Conservation (phyloP, 2,888 invertebrate species). For the Panorpa germanica region DNA sequence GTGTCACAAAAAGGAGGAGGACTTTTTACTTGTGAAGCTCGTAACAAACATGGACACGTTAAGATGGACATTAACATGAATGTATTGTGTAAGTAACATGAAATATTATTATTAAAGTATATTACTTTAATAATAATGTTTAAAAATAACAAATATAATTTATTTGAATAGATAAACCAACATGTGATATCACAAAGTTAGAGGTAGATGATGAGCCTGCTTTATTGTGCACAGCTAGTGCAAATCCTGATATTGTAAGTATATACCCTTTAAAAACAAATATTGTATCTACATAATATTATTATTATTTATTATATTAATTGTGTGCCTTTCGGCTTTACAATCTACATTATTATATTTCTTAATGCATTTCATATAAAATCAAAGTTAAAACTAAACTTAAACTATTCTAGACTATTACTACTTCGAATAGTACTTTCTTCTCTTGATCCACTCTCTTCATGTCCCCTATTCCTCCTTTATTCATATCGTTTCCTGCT, state of each 20-base stretch:
- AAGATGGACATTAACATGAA: conserved; percentile 50
- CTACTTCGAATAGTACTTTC: too few species aligned
- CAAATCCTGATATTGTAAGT: conserved; percentile 54
- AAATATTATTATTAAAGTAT: too few species aligned
- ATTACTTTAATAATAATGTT: conserved; percentile 8
- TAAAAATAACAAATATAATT: conserved; percentile 10
- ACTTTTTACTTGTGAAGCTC: conserved; percentile 58
- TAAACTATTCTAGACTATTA: too few species aligned
- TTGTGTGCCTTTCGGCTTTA: too few species aligned
- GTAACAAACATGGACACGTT: conserved; percentile 59
- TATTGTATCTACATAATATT: conserved; percentile 3
- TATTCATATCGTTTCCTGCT: too few species aligned
- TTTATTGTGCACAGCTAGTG: conserved; percentile 60
- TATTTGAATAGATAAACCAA: conserved; percentile 50
- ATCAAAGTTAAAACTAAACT: too few species aligned
- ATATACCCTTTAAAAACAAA: not conserved
- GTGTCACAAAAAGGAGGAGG: conserved; percentile 54
- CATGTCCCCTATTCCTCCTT: too few species aligned
- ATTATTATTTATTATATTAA: conserved; percentile 18
- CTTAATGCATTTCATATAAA: too few species aligned
- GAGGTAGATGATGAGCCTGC: conserved; percentile 57
- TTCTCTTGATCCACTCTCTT: too few species aligned
- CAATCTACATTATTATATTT: too few species aligned
- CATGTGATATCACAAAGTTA: conserved; percentile 58
- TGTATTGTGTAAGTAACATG: conserved; percentile 63